A percentile compares a stretch with the other conserved stretches of the same genome.
phyloP scores from a whole-genome alignment of 2,888 invertebrate species.

The Coelinius sp. region DNA sequence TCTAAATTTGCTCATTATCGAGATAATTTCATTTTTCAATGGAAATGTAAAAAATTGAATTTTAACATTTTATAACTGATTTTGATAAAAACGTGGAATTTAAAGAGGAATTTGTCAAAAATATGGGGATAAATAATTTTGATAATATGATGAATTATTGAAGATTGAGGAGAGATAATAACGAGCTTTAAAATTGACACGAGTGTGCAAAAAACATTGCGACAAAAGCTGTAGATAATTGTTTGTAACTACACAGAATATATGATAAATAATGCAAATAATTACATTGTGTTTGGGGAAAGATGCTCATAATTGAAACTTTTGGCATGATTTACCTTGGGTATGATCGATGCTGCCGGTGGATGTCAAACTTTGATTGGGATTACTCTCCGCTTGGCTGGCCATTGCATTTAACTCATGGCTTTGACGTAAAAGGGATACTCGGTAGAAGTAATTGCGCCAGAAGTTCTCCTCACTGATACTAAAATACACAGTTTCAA shows the following conservation, averaged over 20 bases:
- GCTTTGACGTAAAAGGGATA: conserved; percentile 97
- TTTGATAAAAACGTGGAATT: too few relatives aligned
- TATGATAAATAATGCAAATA: conserved; percentile 7
- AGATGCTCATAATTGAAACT: neutral
- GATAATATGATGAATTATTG: neutral
- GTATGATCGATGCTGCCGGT: conserved; percentile 73
- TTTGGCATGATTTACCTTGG: conserved; percentile 71
- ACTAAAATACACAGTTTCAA: conserved; percentile 72
- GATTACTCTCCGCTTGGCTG: conserved; percentile 65
- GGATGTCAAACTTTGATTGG: conserved; percentile 62
- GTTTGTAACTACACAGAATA: neutral
- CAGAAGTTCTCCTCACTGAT: conserved; percentile 98
- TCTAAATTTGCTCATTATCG: too few relatives aligned
- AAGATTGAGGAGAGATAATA: neutral
- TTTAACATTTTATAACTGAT: too few relatives aligned
- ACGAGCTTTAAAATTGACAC: neutral
- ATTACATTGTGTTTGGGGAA: conserved; percentile 32
- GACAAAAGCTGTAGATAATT: neutral
- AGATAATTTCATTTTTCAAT: too few relatives aligned
- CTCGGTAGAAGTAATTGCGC: conserved; percentile 99
- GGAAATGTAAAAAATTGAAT: too few relatives aligned
- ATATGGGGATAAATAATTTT: neutral
- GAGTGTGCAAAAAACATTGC: conserved; percentile 16
- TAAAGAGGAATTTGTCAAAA: too few relatives aligned
- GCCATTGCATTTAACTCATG: conserved; percentile 85